Percentiles rank a stretch among this genome's conserved stretches.
Evolutionary conservation across 1,140 invertebrate genomes (phyloP).

Genomic region (Euborellia annulipes): DNA sequence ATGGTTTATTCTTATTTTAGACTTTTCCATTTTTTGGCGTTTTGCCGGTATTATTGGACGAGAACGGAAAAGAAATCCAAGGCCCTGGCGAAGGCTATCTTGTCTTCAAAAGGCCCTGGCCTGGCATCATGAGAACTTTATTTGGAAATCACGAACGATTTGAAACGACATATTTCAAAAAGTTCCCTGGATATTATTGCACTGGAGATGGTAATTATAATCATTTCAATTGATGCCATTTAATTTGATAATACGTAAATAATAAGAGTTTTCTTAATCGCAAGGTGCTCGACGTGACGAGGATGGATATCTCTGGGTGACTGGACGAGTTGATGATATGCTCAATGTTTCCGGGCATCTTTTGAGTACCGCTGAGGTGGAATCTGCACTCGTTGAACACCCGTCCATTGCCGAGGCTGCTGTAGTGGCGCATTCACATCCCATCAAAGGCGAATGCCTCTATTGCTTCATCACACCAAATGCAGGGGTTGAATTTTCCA

Average conservation of each 20-base stretch:
- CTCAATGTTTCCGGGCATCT: constrained; percentile 95
- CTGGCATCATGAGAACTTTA: constrained; percentile 89
- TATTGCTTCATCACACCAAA: constrained; percentile 92
- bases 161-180: constrained; percentile 87
- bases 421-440: constrained; percentile 84
- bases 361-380: constrained; percentile 91
- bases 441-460: constrained; percentile 88
- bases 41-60: constrained; percentile 69
- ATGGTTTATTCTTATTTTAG: constrained; percentile 37
- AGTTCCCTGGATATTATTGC: constrained; percentile 91
- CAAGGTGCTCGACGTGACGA: constrained; percentile 72
- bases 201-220: constrained; percentile 75
- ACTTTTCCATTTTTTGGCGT: constrained; percentile 96
- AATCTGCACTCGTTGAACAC: constrained; percentile 79
- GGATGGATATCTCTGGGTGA: constrained; percentile 94
- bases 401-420: constrained; percentile 77
- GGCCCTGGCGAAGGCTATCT: constrained; percentile 87
- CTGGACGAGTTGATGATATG: constrained; percentile 95
- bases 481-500: constrained; percentile 51
- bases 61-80: constrained; percentile 70
- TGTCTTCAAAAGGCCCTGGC: constrained; percentile 88
- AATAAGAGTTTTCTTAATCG: constrained; percentile 19
- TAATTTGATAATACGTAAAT: too few species aligned
- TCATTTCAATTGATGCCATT: too few species aligned
- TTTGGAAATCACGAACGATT: constrained; percentile 86